Percentiles rank a stretch among this genome's conserved stretches.
Conservation (phyloP, 2,113 vertebrate genomes). For the Laticauda laticaudata region DNA sequence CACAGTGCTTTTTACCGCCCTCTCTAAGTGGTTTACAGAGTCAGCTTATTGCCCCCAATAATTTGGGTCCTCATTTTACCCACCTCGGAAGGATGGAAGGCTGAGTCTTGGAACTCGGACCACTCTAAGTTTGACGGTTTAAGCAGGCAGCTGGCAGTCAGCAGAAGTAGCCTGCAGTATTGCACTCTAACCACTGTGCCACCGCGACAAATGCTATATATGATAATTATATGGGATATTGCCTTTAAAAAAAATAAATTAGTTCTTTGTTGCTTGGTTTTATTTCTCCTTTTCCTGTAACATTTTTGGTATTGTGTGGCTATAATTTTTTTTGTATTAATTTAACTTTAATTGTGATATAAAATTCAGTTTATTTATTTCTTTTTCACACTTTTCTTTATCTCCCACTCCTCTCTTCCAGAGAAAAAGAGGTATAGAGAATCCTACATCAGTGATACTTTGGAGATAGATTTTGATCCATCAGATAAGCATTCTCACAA, state of each 20-base stretch:
- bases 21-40: too few relatives aligned
- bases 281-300: too few relatives aligned
- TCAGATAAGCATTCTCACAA: constrained; percentile 59
- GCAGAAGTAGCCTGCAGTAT: too few relatives aligned
- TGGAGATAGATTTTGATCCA: constrained; percentile 77
- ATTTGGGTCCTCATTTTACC: too few relatives aligned
- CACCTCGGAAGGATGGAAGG: too few relatives aligned
- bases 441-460: constrained; percentile 83
- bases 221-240: not conserved
- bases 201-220: not conserved
- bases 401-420: constrained; percentile 34
- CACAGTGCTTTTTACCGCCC: too few relatives aligned
- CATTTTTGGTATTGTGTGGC: not conserved
- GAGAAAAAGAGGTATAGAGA: constrained; percentile 86
- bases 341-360: not conserved
- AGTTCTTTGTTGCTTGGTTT: too few relatives aligned
- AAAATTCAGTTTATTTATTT: not conserved
- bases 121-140: too few relatives aligned
- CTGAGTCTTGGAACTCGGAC: too few relatives aligned
- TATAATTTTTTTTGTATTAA: not conserved
- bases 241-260: not conserved
- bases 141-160: too few relatives aligned
- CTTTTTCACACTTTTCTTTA: not conserved
- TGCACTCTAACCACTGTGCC: too few relatives aligned
- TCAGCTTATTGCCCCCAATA: too few relatives aligned